These are phyloP conservation scores for Heteropelma amictum DNA, from an alignment of 2,888 invertebrate genomes.

Conservation along the genomic window DNA sequence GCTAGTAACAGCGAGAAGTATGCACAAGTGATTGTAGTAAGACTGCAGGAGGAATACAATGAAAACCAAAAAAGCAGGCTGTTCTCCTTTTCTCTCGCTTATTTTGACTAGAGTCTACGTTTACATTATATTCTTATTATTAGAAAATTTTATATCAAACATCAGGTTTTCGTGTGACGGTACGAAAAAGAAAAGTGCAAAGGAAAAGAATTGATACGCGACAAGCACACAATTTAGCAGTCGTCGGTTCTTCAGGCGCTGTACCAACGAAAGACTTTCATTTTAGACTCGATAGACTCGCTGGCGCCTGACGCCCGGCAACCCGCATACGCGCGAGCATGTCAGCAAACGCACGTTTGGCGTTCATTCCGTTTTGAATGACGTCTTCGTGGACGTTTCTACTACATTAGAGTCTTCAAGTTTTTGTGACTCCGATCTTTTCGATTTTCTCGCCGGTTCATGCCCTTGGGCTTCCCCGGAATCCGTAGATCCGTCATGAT, in stretches of 20 bases:
- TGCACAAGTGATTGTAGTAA: conserved; percentile 14
- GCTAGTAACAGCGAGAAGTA: conserved; percentile 20
- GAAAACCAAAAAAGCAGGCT: not conserved
- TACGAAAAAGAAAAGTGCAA: not conserved
- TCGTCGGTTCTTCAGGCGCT: conserved; percentile 19
- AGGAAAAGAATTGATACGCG: not conserved
- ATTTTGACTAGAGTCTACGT: conserved; percentile 52
- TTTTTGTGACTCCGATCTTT: not conserved
- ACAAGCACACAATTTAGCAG: not conserved
- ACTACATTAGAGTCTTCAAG: not conserved
- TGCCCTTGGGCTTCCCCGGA: conserved; percentile 42
- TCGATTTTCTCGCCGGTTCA: conserved; percentile 25
- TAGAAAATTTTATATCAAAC: conserved; percentile 23
- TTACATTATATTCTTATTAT: not conserved
- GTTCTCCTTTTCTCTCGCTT: conserved; percentile 18
- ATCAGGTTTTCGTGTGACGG: not conserved
- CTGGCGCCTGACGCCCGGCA: conserved; percentile 29
- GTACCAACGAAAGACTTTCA: conserved; percentile 10
- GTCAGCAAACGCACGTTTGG: not conserved
- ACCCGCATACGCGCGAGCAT: conserved; percentile 2
- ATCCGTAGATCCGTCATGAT: conserved; percentile 61
- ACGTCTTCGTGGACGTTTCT: not conserved
- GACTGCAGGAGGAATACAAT: not conserved
- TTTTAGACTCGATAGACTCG: not conserved
- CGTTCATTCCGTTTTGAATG: conserved; percentile 20